phyloP scores from a whole-genome alignment of 2,113 vertebrate genomes.

The Eonycteris spelaea region DNA sequence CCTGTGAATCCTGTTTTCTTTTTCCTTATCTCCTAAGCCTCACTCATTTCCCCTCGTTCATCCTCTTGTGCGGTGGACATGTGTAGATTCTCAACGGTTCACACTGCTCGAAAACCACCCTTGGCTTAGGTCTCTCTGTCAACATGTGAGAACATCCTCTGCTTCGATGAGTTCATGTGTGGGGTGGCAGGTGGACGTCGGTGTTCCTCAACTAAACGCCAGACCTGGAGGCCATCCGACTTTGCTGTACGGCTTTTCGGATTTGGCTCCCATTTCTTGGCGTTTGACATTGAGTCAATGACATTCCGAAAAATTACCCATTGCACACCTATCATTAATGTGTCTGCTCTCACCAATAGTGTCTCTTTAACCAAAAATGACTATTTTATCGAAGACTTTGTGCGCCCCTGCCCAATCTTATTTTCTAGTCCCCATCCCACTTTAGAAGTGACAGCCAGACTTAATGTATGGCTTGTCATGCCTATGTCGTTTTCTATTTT shows the following conservation, averaged over 20 bases:
- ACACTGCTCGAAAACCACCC: not conserved
- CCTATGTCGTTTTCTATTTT: not conserved
- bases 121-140: not conserved
- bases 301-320: not conserved
- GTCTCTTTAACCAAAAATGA: not conserved
- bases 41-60: not conserved
- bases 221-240: not conserved
- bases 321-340: not conserved
- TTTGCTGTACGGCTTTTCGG: not conserved
- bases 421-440: not conserved
- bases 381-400: not conserved
- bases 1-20: not conserved
- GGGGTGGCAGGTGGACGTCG: not conserved
- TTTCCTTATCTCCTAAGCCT: not conserved
- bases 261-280: not conserved
- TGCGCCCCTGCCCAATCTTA: not conserved
- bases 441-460: not conserved
- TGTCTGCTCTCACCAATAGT: not conserved
- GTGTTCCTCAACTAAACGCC: not conserved
- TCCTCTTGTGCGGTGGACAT: fast-evolving
- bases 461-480: not conserved
- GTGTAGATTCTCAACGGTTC: not conserved
- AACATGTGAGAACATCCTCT: not conserved
- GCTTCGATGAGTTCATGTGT: not conserved
- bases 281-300: not conserved